Evolutionary conservation across 2,797 vertebrate species (phyloP), one percentile per base, ranked within the genome.

Genomic region (Enteromius thamalakanensis): DNA sequence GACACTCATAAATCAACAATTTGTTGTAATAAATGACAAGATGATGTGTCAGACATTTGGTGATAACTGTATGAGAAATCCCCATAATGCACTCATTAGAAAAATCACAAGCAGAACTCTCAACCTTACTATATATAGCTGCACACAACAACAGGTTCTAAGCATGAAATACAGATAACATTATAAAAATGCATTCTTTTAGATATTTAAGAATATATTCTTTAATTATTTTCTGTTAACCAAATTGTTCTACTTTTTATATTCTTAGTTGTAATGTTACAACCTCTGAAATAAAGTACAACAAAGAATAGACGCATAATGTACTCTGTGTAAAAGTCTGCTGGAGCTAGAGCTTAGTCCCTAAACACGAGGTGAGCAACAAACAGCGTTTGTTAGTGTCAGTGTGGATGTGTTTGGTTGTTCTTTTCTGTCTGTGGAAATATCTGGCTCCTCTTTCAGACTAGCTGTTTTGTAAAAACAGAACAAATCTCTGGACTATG

Each of bases 401-500:
- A 90, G 89, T 86, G 77, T 89, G 91, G 81, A 87, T 92, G 90
- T 92, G 82, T 90, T 85, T 86, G 74, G 72, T 86, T 81, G 81
- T 69, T 85, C 84, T 85, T 72, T 88, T 89, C 68, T 86, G 92
- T 95, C 93, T 94, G 91, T 92, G 92, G 94, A 95, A 90, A 90
- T 91, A 92, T 95, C 94, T 89, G 92, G 94, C 88, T 91, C 85
- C 90, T 89, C 90, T 92, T 90, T 91, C 87, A 89, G 83, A 80
- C 86, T 87, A 71, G 90, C 90, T 93, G 92, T 93, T 91, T 90
- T 89, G 89, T 76, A 79, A 79, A 88, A 87, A 86, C 87, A 87
- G 80, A 81, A 79, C 65, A 86, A 72, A 64, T 72, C 78, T 86
- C 78, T 65, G 74, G 74, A 81, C 69, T 79, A 26, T 81, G 75